Evolutionary conservation across 2,888 invertebrate species (phyloP).

Genomic region (Watsonalla cultraria): DNA sequence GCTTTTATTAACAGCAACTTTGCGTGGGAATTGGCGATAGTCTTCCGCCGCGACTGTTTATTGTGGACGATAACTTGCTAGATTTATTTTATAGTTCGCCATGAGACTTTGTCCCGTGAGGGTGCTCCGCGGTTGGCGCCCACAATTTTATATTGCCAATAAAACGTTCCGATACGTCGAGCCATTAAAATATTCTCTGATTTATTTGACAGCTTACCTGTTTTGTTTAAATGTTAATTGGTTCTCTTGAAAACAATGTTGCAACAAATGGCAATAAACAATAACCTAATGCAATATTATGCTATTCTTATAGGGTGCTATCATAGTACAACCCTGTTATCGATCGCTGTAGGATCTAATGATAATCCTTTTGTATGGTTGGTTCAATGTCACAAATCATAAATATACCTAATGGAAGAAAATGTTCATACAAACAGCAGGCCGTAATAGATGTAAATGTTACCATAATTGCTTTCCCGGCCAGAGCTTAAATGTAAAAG

Average conservation of each 20-base stretch:
- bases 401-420: constrained; percentile 32
- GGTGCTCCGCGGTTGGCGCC: constrained; percentile 49
- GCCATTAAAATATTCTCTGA: constrained; percentile 74
- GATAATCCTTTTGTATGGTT: too few relatives aligned
- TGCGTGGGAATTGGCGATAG: constrained; percentile 77
- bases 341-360: too few relatives aligned
- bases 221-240: constrained; percentile 69
- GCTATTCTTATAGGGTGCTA: constrained; percentile 10
- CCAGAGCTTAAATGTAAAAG: constrained; percentile 68
- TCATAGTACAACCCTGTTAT: constrained; percentile 5
- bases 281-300: constrained; percentile 43
- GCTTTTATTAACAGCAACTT: constrained; percentile 77
- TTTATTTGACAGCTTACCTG: constrained; percentile 69
- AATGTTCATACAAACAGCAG: constrained; percentile 33
- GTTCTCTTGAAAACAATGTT: constrained; percentile 58
- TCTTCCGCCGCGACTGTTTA: constrained; percentile 73
- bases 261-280: constrained; percentile 64
- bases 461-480: constrained; percentile 58
- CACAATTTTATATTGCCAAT: constrained; percentile 67
- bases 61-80: constrained; percentile 74
- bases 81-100: constrained; percentile 74
- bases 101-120: constrained; percentile 62
- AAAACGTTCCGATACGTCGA: constrained; percentile 66
- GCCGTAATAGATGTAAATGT: constrained; percentile 41
- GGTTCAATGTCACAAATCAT: too few relatives aligned